Evolutionary conservation across 2,888 invertebrate species (phyloP).

Genomic region (Drosophila nr. perissopoda): DNA sequence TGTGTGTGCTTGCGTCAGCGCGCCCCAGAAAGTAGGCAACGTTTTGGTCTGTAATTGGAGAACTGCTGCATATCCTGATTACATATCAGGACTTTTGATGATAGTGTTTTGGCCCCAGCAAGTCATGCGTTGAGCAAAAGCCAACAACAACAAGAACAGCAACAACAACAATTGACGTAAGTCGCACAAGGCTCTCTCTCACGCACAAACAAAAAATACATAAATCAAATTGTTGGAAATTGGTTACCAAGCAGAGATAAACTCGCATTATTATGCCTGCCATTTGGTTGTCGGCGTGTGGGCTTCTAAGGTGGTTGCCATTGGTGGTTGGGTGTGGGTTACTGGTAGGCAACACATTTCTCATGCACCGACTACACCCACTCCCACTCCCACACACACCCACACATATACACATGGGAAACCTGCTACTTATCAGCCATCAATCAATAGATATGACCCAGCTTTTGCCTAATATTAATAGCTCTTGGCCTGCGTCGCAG

Average conservation of each 20-base stretch:
- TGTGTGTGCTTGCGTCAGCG: not conserved
- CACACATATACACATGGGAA: conserved; percentile 8
- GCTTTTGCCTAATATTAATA: conserved; percentile 63
- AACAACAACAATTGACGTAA: conserved; percentile 11
- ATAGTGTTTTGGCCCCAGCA: conserved; percentile 41
- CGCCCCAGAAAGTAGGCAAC: conserved; percentile 33
- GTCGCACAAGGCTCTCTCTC: conserved; percentile 26
- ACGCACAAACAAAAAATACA: conserved; percentile 72
- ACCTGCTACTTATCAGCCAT: conserved; percentile 65
- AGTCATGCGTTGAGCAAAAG: conserved; percentile 46
- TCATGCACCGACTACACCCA: conserved; percentile 23
- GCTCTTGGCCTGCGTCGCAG: conserved; percentile 33
- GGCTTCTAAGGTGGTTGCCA: not conserved
- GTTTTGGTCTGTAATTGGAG: conserved; percentile 51
- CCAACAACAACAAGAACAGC: not conserved
- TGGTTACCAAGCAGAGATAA: conserved; percentile 76
- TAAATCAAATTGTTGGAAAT: conserved; percentile 77
- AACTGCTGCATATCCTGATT: conserved; percentile 31
- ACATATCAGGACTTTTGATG: conserved; percentile 54
- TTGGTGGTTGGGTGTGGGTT: not conserved
- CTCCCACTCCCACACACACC: not conserved
- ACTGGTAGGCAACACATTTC: conserved; percentile 36
- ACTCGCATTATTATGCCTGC: conserved; percentile 76
- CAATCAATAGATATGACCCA: conserved; percentile 68
- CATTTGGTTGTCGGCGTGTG: conserved; percentile 29